These are phyloP conservation scores for Adela reaumurella DNA, from an alignment of 2,888 invertebrate species.

Conservation along the genomic window DNA sequence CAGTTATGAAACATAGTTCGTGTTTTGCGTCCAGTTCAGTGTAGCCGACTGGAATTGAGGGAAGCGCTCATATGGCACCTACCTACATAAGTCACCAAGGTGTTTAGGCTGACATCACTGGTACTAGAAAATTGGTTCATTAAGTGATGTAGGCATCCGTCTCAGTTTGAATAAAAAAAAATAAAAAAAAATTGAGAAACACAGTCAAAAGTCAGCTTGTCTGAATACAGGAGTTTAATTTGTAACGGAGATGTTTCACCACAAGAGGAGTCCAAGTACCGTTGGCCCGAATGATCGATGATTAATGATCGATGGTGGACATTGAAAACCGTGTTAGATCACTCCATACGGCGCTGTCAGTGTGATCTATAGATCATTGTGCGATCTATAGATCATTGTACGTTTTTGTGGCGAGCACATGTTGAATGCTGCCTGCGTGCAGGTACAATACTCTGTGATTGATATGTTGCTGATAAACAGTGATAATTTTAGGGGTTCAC, in stretches of 20 bases:
- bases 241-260: background rate
- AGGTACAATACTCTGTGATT: background rate
- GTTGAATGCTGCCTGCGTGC: background rate
- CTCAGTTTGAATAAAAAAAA: too few species aligned
- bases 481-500: background rate
- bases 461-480: background rate
- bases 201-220: background rate
- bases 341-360: background rate
- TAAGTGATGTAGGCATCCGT: too few species aligned
- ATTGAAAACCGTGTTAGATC: constrained; percentile 22
- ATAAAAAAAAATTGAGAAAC: too few species aligned
- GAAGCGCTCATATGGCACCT: too few species aligned
- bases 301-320: constrained; percentile 24
- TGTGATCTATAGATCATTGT: background rate
- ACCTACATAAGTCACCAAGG: too few species aligned
- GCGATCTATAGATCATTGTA: background rate
- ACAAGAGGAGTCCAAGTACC: background rate
- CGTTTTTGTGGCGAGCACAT: background rate
- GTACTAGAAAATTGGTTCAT: too few species aligned
- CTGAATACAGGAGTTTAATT: background rate
- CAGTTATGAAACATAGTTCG: too few species aligned
- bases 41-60: too few species aligned
- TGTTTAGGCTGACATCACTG: too few species aligned
- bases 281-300: constrained; percentile 22
- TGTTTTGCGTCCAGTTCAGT: too few species aligned